Base-by-base conservation (phyloP, 2,797 vertebrate species). In the Pelodytes ibericus region DNA sequence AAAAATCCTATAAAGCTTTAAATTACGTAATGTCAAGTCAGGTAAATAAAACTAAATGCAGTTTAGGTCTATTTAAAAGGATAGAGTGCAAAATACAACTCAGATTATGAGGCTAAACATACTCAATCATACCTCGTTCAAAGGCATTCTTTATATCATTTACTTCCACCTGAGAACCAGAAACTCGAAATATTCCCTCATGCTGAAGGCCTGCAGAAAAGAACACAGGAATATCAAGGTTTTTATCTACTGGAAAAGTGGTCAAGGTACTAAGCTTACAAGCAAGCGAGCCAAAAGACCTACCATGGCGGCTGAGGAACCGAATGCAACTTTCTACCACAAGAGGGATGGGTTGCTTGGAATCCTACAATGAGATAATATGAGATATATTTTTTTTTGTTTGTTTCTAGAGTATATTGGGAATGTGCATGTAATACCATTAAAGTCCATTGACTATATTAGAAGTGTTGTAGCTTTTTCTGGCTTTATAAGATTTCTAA, bases 121-220 rank as follows among this genome's bases (percentile, higher is more conserved):
- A n/a, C n/a, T n/a, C n/a, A n/a, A n/a, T 44, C 90, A 88, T 75
- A 99, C 97, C 97, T 93, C 97, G 94, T 86, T 99, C 97, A 89
- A 99, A 99, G 0, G 97, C 95, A 22, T 98, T 99, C 89, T 99
- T 99, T 74, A 99, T 99, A 90, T 99, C 97, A 47, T 99, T 99
- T 84, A 99, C 97, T 82, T 99, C 97, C 70, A 99, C 96, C 80
- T 99, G 97, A 3, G 97, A 99, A 60, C 97, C 97, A 4, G 96
- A 98, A 75, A 99, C 97, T 80, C 97, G 88, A 90, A 99, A 99
- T 85, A 99, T 98, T 18, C 97, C 97, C 82, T 99, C 96, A 22
- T 99, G 96, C 84, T 96, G 96, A 77, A 99, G 85, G 81, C 97
- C 97, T 99, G 59, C 0, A 26, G 71, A 81, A 66, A 72, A n/a